phyloP scores from a whole-genome alignment of 2,113 vertebrate genomes.

The Oryctolagus cuniculus region DNA sequence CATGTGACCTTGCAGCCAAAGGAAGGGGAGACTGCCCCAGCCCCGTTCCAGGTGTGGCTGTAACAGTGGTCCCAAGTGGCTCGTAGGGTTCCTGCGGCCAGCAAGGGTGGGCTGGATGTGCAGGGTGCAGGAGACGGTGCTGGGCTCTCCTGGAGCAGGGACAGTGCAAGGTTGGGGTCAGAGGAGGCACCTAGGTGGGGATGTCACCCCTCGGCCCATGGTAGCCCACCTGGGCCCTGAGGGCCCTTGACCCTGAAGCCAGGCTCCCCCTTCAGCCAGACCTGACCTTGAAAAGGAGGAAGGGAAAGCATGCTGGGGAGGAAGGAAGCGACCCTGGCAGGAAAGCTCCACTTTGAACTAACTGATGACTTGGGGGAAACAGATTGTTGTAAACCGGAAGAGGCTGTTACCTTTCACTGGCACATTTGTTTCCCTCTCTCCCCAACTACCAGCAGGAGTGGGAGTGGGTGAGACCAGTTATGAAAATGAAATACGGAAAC shows the following conservation, averaged over 20 bases:
- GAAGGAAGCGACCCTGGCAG: slow-evolving; percentile 34
- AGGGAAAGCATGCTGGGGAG: neutral
- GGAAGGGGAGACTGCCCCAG: too few species aligned
- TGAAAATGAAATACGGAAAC: neutral
- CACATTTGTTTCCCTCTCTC: neutral
- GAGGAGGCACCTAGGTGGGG: neutral
- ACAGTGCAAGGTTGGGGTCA: neutral
- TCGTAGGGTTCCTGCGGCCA: neutral
- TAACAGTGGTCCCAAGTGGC: too few species aligned
- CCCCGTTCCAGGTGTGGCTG: neutral
- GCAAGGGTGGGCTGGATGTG: neutral
- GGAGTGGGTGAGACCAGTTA: slow-evolving; percentile 2
- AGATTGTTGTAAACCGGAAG: slow-evolving; percentile 62
- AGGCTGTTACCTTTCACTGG: slow-evolving; percentile 34
- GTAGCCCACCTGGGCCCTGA: neutral
- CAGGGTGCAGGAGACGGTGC: neutral
- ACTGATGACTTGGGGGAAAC: slow-evolving; percentile 50
- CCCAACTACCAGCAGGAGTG: neutral
- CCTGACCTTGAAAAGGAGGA: neutral
- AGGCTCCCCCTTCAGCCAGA: neutral
- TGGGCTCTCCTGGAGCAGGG: neutral
- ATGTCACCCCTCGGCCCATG: neutral
- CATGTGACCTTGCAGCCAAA: neutral
- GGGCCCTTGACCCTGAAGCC: neutral
- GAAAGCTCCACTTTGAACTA: slow-evolving; percentile 42